Conservation (phyloP, 2,888 invertebrate species). For the Globia sparganii region DNA sequence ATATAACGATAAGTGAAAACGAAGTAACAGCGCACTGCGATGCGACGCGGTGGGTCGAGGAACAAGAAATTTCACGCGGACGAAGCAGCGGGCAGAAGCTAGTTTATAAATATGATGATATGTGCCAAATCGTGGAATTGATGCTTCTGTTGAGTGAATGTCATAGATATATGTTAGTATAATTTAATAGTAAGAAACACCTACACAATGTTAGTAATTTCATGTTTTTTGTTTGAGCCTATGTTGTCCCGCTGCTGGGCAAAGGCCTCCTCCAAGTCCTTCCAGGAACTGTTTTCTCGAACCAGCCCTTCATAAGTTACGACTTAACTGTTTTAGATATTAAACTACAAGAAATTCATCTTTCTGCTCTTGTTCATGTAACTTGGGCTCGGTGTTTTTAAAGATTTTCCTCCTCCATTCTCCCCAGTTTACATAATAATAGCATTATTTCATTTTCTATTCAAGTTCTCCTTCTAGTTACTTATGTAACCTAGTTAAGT, state of each 20-base stretch:
- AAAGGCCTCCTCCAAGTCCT: too few species aligned
- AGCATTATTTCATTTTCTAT: background rate
- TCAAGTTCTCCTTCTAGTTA: background rate
- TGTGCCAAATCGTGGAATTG: constrained; percentile 1
- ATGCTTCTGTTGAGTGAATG: background rate
- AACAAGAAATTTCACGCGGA: background rate
- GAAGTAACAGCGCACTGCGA: background rate
- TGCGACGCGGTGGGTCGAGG: background rate
- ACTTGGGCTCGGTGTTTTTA: background rate
- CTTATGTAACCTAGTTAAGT: background rate
- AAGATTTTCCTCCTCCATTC: background rate
- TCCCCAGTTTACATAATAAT: background rate
- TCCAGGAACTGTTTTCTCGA: background rate
- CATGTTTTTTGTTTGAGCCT: background rate
- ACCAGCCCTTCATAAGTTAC: background rate
- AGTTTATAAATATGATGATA: background rate
- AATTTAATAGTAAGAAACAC: background rate
- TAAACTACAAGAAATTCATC: background rate
- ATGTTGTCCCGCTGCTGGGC: too few species aligned
- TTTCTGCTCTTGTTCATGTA: background rate
- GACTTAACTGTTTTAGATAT: background rate
- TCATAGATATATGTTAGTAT: constrained; percentile 10
- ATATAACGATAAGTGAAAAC: background rate
- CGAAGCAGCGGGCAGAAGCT: background rate
- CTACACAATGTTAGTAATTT: background rate